Base-by-base conservation (phyloP, 2,113 vertebrate genomes). In the Prochilodus magdalenae region DNA sequence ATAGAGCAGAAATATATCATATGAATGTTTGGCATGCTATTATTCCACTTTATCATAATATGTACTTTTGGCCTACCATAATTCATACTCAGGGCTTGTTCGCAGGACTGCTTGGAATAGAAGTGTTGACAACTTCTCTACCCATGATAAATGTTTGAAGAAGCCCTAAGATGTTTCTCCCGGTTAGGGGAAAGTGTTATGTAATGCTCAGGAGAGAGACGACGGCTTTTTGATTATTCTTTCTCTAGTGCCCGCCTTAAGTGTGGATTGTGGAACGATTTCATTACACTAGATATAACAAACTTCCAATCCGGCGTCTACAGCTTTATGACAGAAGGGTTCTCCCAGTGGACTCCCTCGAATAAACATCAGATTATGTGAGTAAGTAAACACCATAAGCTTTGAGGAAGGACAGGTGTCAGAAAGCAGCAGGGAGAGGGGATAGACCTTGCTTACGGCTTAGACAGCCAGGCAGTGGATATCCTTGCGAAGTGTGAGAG, bases 41-140 rank as follows among this genome's bases (percentile, higher is more conserved):
- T 87, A 87, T 90, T 88, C 66, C 81, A 89, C 83, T 89, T 86
- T 87, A 88, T 89, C 86, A 86, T 87, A 90, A 89, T 89, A 87
- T 88, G 77, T 85, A 87, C 87, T 88, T 87, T 86, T 82, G 77
- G 87, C 85, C 86, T 71, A 67, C 77, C 57, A 86, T 87, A 85
- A 90, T 85, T 90, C 87, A 88, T 87, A 87, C 29, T 67, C 80
- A 84, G 77, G 67, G 74, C 81, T 44, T 77, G 80, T 83, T 84
- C 71, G 71, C 73, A 62, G 57, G 51, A 29, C 84, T 75, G 81
- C 84, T 83, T 78, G 47, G 67, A 90, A 86, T 81, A 88, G 80
- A 88, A 86, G 83, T 65, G 70, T 62, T 86, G 85, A 89, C 86
- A 90, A 88, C 86, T 85, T 86, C 73, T 81, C 77, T 81, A 53